These are phyloP conservation scores for Sacculina carcini DNA, from an alignment of 2,888 invertebrate genomes.

Conservation along the genomic window DNA sequence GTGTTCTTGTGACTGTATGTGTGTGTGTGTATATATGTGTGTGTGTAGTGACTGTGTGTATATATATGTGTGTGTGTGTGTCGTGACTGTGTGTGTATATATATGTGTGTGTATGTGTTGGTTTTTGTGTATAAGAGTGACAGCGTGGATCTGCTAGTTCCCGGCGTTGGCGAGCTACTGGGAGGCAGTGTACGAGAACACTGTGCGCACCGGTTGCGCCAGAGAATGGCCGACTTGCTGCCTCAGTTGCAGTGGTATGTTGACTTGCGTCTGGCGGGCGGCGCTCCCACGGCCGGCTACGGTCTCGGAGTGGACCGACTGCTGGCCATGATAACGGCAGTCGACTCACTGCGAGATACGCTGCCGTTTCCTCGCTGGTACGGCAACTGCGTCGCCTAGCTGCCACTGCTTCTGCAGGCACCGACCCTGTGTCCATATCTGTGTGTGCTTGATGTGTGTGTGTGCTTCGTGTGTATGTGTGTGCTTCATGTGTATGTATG, in stretches of 20 bases:
- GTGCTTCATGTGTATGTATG: too few species aligned
- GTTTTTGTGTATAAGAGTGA: conserved; percentile 18
- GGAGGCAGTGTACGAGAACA: conserved; percentile 87
- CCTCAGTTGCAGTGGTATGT: conserved; percentile 52
- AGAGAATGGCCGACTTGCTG: conserved; percentile 23
- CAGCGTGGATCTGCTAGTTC: conserved; percentile 56
- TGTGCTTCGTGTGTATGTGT: too few species aligned
- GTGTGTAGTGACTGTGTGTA: too few species aligned
- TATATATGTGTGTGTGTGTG: too few species aligned
- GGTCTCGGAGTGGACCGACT: conserved; percentile 87
- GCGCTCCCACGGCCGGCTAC: conserved; percentile 74
- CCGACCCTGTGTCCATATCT: too few species aligned
- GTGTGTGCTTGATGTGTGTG: too few species aligned
- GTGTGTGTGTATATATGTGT: too few species aligned
- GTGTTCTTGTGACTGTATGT: too few species aligned
- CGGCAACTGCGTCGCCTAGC: conserved; percentile 2
- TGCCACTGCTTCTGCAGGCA: too few species aligned
- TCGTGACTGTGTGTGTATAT: too few species aligned
- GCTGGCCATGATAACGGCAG: conserved; percentile 24
- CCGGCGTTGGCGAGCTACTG: conserved; percentile 70
- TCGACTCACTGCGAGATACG: conserved; percentile 2
- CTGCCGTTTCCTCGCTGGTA: conserved; percentile 5
- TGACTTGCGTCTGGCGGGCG: conserved; percentile 62
- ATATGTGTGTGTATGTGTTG: not conserved
- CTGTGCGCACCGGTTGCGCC: conserved; percentile 32